These are phyloP conservation scores for Bubo scandiacus DNA, from an alignment of 2,113 vertebrate species.

Conservation along the genomic window DNA sequence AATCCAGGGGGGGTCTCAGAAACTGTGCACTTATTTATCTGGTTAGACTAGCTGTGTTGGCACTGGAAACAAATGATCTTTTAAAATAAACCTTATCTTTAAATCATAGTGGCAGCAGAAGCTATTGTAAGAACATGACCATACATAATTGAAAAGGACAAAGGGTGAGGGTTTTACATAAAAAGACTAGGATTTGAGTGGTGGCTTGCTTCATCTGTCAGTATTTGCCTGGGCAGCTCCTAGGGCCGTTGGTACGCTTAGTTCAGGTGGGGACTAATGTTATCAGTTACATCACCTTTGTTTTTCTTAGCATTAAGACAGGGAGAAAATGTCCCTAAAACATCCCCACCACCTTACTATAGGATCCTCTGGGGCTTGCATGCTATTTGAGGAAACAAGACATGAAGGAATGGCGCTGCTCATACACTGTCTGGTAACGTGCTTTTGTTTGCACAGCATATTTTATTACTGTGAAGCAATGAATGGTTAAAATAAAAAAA, in stretches of 20 bases:
- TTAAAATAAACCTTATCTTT: slow-evolving; percentile 37
- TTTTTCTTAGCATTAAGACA: background rate
- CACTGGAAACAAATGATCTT: background rate
- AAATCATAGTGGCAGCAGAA: slow-evolving; percentile 42
- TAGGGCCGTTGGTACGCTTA: background rate
- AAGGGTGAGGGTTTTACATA: slow-evolving; percentile 17
- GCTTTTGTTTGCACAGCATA: background rate
- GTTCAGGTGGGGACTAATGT: background rate
- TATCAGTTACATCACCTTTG: background rate
- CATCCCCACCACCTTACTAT: background rate
- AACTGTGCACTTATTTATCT: background rate
- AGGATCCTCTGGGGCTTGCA: background rate
- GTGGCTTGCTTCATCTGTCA: background rate
- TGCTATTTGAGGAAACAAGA: background rate
- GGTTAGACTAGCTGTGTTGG: background rate
- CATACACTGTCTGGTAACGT: accelerated
- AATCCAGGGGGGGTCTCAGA: background rate
- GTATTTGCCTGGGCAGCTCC: background rate
- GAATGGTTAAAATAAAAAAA: background rate
- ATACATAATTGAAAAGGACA: slow-evolving; percentile 56
- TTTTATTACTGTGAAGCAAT: background rate
- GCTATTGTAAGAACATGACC: slow-evolving; percentile 26
- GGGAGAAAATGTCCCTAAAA: background rate
- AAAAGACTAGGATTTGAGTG: background rate
- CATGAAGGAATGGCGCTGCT: background rate